These are phyloP conservation scores for Potamilus streckersoni DNA, from an alignment of 1,140 invertebrate genomes.

Conservation along the genomic window DNA sequence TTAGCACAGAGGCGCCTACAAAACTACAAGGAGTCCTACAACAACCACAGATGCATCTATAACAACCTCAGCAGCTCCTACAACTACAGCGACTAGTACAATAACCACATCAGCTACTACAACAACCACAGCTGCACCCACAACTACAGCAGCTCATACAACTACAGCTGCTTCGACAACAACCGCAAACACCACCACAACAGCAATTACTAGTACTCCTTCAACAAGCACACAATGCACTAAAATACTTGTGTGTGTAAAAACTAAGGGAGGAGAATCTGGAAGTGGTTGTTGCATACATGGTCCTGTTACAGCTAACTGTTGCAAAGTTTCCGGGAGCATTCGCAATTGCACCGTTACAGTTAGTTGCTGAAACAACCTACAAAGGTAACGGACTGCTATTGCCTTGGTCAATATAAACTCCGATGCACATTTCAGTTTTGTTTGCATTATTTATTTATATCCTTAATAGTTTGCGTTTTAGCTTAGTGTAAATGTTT, in stretches of 20 bases:
- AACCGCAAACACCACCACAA: neutral
- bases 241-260: neutral
- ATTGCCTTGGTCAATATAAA: neutral
- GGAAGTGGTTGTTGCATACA: neutral
- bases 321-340: neutral
- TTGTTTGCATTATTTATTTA: neutral
- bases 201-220: neutral
- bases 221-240: neutral
- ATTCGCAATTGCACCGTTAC: neutral
- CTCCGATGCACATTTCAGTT: neutral
- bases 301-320: neutral
- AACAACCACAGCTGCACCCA: neutral
- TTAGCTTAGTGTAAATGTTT: neutral
- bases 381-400: neutral
- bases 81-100: slow-evolving; percentile 4
- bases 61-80: slow-evolving; percentile 2
- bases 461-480: neutral
- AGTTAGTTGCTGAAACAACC: neutral
- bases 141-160: neutral
- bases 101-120: slow-evolving; percentile 7
- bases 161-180: slow-evolving; percentile 1
- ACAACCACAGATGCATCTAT: neutral
- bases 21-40: neutral
- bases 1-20: neutral
- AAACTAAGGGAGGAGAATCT: neutral